Base-by-base conservation (phyloP, 1,140 invertebrate species). In the Acromyrmex charruanus region DNA sequence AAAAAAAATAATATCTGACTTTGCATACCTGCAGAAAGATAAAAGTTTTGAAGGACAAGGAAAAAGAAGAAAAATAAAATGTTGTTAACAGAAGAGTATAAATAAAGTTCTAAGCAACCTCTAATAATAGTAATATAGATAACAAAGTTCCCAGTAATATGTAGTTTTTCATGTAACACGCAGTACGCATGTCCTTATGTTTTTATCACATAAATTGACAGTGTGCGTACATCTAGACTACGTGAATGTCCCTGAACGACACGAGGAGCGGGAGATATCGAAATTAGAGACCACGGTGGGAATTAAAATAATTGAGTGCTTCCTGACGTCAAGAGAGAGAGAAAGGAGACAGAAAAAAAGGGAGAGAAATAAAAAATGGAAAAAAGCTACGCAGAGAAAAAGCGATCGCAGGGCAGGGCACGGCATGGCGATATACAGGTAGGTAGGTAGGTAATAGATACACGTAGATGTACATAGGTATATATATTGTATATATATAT, bases 401-500 rank as follows among this genome's bases (percentile, higher is more conserved):
- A 25, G 25, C 25, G 1, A 25, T 25, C 25, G 25, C 25, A 25
- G 25, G 25, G 25, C 25, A 25, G 25, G 25, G 25, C 25, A 25
- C 25, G 25, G 25, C 25, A 25, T 25, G 0, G 25, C 25, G 25
- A 1, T 25, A 25, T 25, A 25, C 25, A 25, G 25, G 25, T 25
- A 25, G 25, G 1, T 25, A 25, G 25, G 25, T 25, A 25, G 25
- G 25, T 25, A 21, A 21, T 21, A 25, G 25, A 25, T 25, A 25
- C 25, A 25, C 25, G 25, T 25, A 25, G 25, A 25, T 25, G 25
- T 25, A 25, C 25, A 25, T 25, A 25, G 25, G 25, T 25, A 25
- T 28, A 28, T 28, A 28, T 28, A 28, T 28, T 28, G 2, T 31
- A 31, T 31, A 86, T 93, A 94, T 93, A 44, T 9, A 44, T 44